phyloP scores from a whole-genome alignment of 2,888 invertebrate genomes.

The Xanthia togata region DNA sequence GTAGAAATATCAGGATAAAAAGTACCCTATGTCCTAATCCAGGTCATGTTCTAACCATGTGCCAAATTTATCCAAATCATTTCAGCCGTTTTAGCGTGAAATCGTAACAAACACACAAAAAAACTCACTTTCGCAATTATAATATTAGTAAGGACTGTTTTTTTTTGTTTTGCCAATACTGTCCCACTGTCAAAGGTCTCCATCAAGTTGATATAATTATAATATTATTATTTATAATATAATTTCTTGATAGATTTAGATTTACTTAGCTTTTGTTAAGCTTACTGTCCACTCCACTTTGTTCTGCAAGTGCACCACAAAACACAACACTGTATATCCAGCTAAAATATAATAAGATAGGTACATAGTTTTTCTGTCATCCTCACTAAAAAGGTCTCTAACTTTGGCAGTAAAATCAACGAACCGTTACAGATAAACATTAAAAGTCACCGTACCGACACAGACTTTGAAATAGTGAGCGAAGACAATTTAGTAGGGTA shows the following conservation, averaged over 20 bases:
- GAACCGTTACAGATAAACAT: conserved; percentile 86
- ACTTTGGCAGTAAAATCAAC: conserved; percentile 86
- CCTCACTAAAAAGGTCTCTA: conserved; percentile 78
- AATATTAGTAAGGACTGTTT: too few species aligned
- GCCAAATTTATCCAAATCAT: too few species aligned
- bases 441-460: conserved; percentile 78
- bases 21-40: too few species aligned
- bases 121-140: too few species aligned
- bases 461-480: conserved; percentile 63
- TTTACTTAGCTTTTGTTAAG: not conserved
- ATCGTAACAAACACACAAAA: too few species aligned
- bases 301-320: conserved; percentile 20
- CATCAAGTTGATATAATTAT: too few species aligned
- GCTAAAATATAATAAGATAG: conserved; percentile 62
- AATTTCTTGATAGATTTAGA: too few species aligned
- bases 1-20: too few species aligned
- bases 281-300: not conserved
- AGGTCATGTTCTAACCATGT: too few species aligned
- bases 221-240: not conserved
- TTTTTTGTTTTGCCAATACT: too few species aligned
- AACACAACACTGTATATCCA: conserved; percentile 66
- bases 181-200: too few species aligned
- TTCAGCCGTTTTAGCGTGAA: too few species aligned
- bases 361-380: conserved; percentile 73
- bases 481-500: conserved; percentile 47